Base-by-base conservation (phyloP, 2,113 vertebrate species). In the Heliornis fulica region DNA sequence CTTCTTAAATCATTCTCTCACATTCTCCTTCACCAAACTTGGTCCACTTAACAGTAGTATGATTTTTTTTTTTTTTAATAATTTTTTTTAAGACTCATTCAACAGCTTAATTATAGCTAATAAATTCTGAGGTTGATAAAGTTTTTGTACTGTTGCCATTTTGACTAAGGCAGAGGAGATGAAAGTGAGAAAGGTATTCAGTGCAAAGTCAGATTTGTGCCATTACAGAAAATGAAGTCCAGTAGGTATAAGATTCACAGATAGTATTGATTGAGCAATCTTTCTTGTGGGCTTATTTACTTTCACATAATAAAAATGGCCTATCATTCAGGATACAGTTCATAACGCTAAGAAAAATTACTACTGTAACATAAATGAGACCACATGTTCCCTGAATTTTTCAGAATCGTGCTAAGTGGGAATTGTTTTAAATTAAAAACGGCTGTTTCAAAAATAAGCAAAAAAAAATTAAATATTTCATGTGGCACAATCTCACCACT, bases 11-110 rank as follows among this genome's bases (percentile, higher is more conserved):
- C 97, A 97, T 88, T 92, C 98, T 97, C 94, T 95, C 82, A 97
- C 97, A 96, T 96, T 98, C 98, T 96, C 97, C 98, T 97, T 98
- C 96, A 97, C 94, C 97, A 97, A 98, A 98, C 98, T 98, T 98
- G 98, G 98, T 99, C 98, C 98, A 98, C 98, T 98, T 98, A 98
- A 98, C 98, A 98, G 98, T 98, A 99, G 98, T 98, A 98, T 94
- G 93, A 57, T 84, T 89, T 96, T 81, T 96, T 69, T 75, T 23
- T 7, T 18, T 13, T 38, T 15, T n/a, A n/a, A n/a, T n/a, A n/a
- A n/a, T n/a, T 69, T 95, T 97, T 97, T 97, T 97, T 99, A 98
- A 99, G 98, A 99, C 98, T 98, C 96, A 97, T 98, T 98, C 98
- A 98, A 98, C 98, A 98, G 98, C 98, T 98, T 98, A 97, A 98